Evolutionary conservation across 2,113 vertebrate species (phyloP), one percentile per base, ranked within the genome.

Genomic region (Larimichthys polyactis): DNA sequence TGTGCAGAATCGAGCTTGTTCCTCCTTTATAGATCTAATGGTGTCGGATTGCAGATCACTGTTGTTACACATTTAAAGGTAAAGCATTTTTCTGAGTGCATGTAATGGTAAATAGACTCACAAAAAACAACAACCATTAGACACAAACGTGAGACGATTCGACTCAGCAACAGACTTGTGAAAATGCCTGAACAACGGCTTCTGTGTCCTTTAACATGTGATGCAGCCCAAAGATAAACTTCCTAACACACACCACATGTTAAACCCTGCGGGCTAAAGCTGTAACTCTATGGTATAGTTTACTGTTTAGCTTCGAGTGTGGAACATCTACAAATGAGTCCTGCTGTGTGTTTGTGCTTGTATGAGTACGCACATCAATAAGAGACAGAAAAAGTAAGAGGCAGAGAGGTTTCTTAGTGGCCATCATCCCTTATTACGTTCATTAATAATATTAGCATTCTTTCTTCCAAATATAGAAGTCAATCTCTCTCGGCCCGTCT

Each of bases 401-500:
- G 20, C 10, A 60, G 11, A 46, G 44, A 46, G 11, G 14, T 27
- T 80, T 71, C 36, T 55, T 55, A 27, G 51, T 65, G 69, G 71
- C 75, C 57, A 71, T 63, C 81, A 54, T 27, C 72, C 62, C 57
- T 89, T 76, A 81, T 88, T 86, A 80, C 54, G 60, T 71, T 83
- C 85, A 88, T 89, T 90, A 85, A 79, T 83, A 84, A 84, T 75
- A 86, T 87, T 88, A 81, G 70, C 82, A 79, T 84, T 88, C 71
- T 87, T 90, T 90, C 87, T 86, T 87, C 89, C 93, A 90, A 92
- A 93, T 93, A 93, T 92, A 93, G 92, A 91, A 92, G 84, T 92
- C 79, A 78, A 17, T 85, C 84, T 90, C 72, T 73, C 76, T 75
- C 10, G 58, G 75, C 49, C 60, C 16, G 51, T 65, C 73, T 87